Evolutionary conservation across 2,797 vertebrate genomes (phyloP).

Genomic region (Argentina silus): DNA sequence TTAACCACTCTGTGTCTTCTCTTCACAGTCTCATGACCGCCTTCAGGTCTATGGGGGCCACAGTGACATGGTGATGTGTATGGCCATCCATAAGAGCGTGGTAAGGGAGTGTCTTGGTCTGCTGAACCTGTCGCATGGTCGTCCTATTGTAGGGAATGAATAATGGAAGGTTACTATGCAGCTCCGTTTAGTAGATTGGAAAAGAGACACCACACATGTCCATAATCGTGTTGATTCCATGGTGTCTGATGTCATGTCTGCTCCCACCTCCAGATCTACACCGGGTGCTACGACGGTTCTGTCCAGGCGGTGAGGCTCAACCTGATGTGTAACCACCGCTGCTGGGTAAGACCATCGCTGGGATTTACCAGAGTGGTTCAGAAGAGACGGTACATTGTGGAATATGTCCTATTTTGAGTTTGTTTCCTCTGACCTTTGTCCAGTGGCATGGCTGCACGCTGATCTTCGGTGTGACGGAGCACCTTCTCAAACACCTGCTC

Average conservation of each 20-base stretch:
- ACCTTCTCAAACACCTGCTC: slow-evolving; percentile 89
- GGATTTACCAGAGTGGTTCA: neutral
- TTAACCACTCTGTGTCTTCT: neutral
- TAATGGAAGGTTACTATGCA: no score
- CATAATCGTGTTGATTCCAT: no score
- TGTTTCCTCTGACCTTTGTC: slow-evolving; percentile 3
- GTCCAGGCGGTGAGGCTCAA: slow-evolving; percentile 91
- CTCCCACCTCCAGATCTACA: slow-evolving; percentile 86
- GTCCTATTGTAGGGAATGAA: no score
- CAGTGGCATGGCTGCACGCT: slow-evolving; percentile 95
- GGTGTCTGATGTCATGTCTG: neutral
- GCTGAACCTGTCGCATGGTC: neutral
- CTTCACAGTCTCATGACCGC: slow-evolving; percentile 88
- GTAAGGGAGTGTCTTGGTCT: slow-evolving; percentile 69
- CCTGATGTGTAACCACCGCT: slow-evolving; percentile 92
- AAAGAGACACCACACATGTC: no score
- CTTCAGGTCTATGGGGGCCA: slow-evolving; percentile 97
- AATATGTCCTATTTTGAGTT: neutral
- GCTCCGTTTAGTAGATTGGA: neutral
- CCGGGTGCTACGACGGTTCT: slow-evolving; percentile 93
- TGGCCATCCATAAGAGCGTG: slow-evolving; percentile 94
- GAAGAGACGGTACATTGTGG: neutral
- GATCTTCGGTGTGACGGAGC: slow-evolving; percentile 89
- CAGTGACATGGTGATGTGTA: slow-evolving; percentile 97
- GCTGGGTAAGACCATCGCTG: slow-evolving; percentile 83